Evolutionary conservation across 2,888 invertebrate species (phyloP).

Genomic region (Oxytorus armatus): DNA sequence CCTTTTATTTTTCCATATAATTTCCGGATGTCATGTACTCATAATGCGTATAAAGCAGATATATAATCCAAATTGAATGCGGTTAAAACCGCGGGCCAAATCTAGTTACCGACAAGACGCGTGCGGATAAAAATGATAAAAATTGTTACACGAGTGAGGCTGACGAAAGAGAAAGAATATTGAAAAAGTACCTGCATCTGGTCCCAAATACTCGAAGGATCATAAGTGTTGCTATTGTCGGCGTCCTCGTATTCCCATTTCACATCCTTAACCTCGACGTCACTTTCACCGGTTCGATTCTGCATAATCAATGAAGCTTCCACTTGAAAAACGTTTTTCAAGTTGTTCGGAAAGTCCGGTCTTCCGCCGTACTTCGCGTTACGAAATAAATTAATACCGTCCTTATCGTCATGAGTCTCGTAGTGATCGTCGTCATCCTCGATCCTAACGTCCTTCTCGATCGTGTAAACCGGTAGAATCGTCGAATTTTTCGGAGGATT

Average conservation of each 20-base stretch:
- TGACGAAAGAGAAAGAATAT: neutral
- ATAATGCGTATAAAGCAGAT: too few species aligned
- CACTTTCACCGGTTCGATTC: constrained; percentile 32
- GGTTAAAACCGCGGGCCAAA: too few species aligned
- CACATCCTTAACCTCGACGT: constrained; percentile 32
- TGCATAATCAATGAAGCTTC: constrained; percentile 38
- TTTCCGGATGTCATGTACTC: too few species aligned
- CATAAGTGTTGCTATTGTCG: constrained; percentile 1
- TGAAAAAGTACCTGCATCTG: constrained; percentile 26
- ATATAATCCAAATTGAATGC: too few species aligned
- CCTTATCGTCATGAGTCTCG: neutral
- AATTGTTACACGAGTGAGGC: neutral
- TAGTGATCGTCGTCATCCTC: constrained; percentile 9
- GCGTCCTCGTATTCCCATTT: constrained; percentile 58
- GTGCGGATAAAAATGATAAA: too few species aligned
- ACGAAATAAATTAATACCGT: constrained; percentile 36
- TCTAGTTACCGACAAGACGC: too few species aligned
- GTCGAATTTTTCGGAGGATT: constrained; percentile 21
- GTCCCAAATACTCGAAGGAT: constrained; percentile 12
- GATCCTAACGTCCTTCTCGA: constrained; percentile 15
- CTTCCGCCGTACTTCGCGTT: constrained; percentile 47
- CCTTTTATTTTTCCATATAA: too few species aligned
- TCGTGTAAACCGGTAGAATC: constrained; percentile 48
- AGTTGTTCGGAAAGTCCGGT: constrained; percentile 46
- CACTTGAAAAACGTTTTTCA: constrained; percentile 35